Percentiles rank a stretch among this genome's conserved stretches.
Conservation (phyloP, 2,797 vertebrate species). For the Schizothorax lantsangensis region DNA sequence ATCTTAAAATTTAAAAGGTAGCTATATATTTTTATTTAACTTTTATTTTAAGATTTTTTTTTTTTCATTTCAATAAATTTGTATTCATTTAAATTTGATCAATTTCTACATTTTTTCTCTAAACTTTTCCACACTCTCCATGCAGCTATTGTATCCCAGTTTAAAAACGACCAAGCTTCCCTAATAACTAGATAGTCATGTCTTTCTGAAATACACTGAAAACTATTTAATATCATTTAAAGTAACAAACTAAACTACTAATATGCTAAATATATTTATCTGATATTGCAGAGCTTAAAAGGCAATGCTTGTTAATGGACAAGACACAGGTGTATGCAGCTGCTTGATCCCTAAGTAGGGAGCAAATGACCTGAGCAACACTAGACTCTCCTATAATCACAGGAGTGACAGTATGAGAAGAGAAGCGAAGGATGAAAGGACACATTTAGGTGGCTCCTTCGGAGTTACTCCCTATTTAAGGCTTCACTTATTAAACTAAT, state of each 20-base stretch:
- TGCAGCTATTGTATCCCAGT: neutral
- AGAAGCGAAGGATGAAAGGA: neutral
- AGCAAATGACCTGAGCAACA: constrained; percentile 15
- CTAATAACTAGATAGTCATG: neutral
- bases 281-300: neutral
- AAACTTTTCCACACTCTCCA: neutral
- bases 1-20: no score
- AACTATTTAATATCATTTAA: neutral
- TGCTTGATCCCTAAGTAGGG: neutral
- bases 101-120: neutral
- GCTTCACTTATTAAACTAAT: neutral
- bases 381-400: neutral
- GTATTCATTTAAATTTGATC: neutral
- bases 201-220: neutral
- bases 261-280: constrained; percentile 8
- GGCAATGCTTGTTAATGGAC: neutral
- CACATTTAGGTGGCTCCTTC: neutral
- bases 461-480: neutral
- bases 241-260: neutral
- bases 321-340: neutral
- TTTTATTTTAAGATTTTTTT: neutral
- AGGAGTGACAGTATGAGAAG: neutral
- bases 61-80: neutral
- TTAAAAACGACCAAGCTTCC: neutral
- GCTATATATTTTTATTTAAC: neutral